These are phyloP conservation scores for Seriola quinqueradiata DNA, from an alignment of 2,113 vertebrate genomes.

Conservation along the genomic window DNA sequence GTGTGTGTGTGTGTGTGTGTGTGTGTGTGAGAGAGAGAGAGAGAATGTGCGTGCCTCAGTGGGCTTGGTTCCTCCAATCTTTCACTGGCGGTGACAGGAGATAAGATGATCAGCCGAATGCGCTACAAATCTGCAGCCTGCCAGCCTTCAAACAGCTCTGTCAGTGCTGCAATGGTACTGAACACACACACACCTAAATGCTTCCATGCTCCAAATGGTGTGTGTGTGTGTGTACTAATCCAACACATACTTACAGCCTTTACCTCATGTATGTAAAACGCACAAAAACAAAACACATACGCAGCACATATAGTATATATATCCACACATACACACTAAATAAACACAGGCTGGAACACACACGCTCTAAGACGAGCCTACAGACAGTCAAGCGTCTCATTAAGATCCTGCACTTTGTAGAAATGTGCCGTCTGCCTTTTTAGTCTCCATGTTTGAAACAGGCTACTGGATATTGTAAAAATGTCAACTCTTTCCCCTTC, in stretches of 20 bases:
- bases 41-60: slow-evolving; percentile 1
- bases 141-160: slow-evolving; percentile 79
- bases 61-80: slow-evolving; percentile 73
- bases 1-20: neutral
- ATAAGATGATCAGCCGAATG: slow-evolving; percentile 83
- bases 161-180: slow-evolving; percentile 65
- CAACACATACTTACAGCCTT: slow-evolving; percentile 8
- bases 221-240: slow-evolving; percentile 19
- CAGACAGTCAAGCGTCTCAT: slow-evolving; percentile 67
- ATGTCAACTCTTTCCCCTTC: slow-evolving; percentile 24
- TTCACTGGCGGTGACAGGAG: slow-evolving; percentile 80
- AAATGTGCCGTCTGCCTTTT: slow-evolving; percentile 53
- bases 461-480: slow-evolving; percentile 53
- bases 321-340: slow-evolving; percentile 36
- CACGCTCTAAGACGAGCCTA: slow-evolving; percentile 43
- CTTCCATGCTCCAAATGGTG: neutral
- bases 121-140: slow-evolving; percentile 80
- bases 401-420: slow-evolving; percentile 61
- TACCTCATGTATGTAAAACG: slow-evolving; percentile 20
- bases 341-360: slow-evolving; percentile 32
- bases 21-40: slow-evolving; percentile 6
- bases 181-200: slow-evolving; percentile 18
- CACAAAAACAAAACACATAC: slow-evolving; percentile 1
- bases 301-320: slow-evolving; percentile 13
- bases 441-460: slow-evolving; percentile 40